Evolutionary conservation across 2,888 invertebrate genomes (phyloP).

Genomic region (Psococerastis gibbosa): DNA sequence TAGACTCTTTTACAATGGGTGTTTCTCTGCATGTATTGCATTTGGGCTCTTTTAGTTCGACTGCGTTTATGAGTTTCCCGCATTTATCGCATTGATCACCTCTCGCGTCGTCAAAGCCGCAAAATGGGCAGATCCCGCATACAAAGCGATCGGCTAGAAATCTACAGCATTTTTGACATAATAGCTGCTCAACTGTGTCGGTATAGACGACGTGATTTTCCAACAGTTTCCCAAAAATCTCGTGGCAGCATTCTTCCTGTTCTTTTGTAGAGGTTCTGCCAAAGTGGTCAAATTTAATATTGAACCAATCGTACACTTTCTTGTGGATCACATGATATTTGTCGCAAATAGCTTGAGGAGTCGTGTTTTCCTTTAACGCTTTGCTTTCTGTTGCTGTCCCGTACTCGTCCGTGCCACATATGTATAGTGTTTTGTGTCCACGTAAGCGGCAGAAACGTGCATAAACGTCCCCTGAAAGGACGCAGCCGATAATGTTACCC

Average conservation of each 20-base stretch:
- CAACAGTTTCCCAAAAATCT: slow-evolving; percentile 66
- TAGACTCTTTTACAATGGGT: slow-evolving; percentile 56
- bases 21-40: slow-evolving; percentile 70
- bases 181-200: slow-evolving; percentile 76
- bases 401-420: slow-evolving; percentile 96
- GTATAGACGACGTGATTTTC: slow-evolving; percentile 64
- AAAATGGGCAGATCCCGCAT: slow-evolving; percentile 89
- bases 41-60: slow-evolving; percentile 62
- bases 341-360: slow-evolving; percentile 84
- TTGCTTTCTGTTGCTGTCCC: slow-evolving; percentile 99
- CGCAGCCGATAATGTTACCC: slow-evolving; percentile 97
- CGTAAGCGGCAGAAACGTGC: slow-evolving; percentile 75
- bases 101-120: slow-evolving; percentile 78
- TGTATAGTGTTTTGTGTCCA: slow-evolving; percentile 73
- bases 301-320: slow-evolving; percentile 92
- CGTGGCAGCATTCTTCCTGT: slow-evolving; percentile 84
- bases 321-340: slow-evolving; percentile 88
- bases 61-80: slow-evolving; percentile 85
- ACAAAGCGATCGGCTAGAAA: slow-evolving; percentile 53
- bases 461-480: slow-evolving; percentile 80
- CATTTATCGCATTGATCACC: slow-evolving; percentile 99
- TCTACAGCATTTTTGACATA: slow-evolving; percentile 68
- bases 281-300: slow-evolving; percentile 91
- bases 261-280: slow-evolving; percentile 86
- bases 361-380: slow-evolving; percentile 78